Evolutionary conservation across 2,113 vertebrate genomes (phyloP).

Genomic region (Gnathonemus longibarbis): DNA sequence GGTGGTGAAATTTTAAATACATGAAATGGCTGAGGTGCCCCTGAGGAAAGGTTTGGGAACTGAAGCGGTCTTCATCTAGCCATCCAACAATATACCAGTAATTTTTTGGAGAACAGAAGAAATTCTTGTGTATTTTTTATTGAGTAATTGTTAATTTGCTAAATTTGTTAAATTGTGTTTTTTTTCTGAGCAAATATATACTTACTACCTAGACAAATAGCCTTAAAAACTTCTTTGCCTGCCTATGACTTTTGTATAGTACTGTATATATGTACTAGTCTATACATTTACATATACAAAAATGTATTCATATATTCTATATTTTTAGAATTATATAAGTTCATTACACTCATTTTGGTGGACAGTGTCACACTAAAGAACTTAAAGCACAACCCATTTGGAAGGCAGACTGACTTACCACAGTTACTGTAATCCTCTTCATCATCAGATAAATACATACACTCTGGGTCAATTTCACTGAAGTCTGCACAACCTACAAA

Average conservation of each 20-base stretch:
- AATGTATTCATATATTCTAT: not conserved
- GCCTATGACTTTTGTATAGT: not conserved
- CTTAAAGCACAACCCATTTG: not conserved
- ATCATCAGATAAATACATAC: not conserved
- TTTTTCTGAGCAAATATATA: not conserved
- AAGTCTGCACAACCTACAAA: not conserved
- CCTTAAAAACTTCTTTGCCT: not conserved
- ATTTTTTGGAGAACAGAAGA: not conserved
- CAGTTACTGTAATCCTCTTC: not conserved
- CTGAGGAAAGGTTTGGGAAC: not conserved
- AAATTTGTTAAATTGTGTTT: not conserved
- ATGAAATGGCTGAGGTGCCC: not conserved
- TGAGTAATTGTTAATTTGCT: not conserved
- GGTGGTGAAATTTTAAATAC: not conserved
- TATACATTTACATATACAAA: not conserved
- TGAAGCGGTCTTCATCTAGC: not conserved
- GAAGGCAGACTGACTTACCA: not conserved
- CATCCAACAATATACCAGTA: not conserved
- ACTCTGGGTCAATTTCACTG: not conserved
- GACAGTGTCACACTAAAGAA: not conserved
- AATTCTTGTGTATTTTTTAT: not conserved
- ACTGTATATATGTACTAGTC: not conserved
- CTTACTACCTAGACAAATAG: not conserved
- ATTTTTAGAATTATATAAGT: not conserved
- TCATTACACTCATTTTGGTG: not conserved